Evolutionary conservation across 1,140 invertebrate species (phyloP), one percentile per base, ranked within the genome.

Genomic region (Carposina sasakii): DNA sequence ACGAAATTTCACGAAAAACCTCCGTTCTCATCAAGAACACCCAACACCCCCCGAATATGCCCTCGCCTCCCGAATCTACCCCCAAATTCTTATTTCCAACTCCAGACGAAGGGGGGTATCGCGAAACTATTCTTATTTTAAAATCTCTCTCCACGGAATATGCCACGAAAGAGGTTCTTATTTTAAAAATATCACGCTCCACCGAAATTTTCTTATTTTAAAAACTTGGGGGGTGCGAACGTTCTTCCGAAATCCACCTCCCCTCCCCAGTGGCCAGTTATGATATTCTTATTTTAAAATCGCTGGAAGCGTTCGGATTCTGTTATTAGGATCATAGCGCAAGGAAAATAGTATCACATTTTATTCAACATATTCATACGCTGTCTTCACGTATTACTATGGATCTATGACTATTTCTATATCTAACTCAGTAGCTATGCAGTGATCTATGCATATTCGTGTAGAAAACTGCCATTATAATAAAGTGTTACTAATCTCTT

Each of bases 121-220:
- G 73, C 73, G 70, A 83, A 83, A 83, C 79, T 83, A 83, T 83
- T 83, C 76, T 83, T 81, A 83, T 83, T 83, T 83, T 77, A 83
- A 81, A 83, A 82, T 77, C 75, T 79, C 73, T 79, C 76, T 81
- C 79, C 69, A 77, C 79, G 79, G 79, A 83, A 81, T 83, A 83
- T 76, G 79, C 75, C 75, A 74, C 75, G 75, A 76, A 74, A 77
- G 76, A 81, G 76, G 71, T 76, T 78, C 75, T 78, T 77, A 77
- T 79, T 79, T 78, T 78, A 79, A 82, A 77, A 82, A 82, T 79
- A 82, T 82, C 76, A 82, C 77, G 77, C 76, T 79, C 76, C 75
- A 78, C 78, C 76, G 75, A 81, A 82, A 82, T 76, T 79, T 79
- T 82, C 74, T 82, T 76, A 75, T 76, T 78, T 81, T 77, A 75